phyloP scores from a whole-genome alignment of 2,888 invertebrate genomes.

The Frankliniella fusca region DNA sequence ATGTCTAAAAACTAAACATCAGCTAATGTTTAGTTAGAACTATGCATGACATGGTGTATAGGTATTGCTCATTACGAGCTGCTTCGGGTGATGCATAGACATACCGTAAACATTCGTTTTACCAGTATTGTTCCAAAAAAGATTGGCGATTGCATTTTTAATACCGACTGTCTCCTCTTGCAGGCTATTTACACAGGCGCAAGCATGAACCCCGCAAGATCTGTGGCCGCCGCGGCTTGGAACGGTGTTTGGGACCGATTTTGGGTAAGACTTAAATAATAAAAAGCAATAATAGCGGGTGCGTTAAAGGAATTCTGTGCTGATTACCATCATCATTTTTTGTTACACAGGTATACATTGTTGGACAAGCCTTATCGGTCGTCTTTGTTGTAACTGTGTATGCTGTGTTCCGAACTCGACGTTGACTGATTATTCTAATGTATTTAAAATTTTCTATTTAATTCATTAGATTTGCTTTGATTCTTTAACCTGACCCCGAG shows the following conservation, averaged over 20 bases:
- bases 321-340: neutral
- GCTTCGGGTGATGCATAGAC: too few relatives aligned
- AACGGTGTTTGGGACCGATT: constrained; percentile 61
- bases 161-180: constrained; percentile 37
- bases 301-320: neutral
- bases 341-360: constrained; percentile 58
- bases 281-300: too few relatives aligned
- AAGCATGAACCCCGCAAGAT: constrained; percentile 68
- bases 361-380: constrained; percentile 54
- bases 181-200: constrained; percentile 69
- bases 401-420: neutral
- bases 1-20: too few relatives aligned
- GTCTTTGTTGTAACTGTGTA: constrained; percentile 46
- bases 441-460: neutral
- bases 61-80: too few relatives aligned
- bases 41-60: too few relatives aligned
- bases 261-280: constrained; percentile 54
- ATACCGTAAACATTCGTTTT: too few relatives aligned
- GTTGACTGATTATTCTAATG: neutral
- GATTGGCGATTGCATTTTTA: constrained; percentile 5
- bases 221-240: constrained; percentile 68
- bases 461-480: neutral
- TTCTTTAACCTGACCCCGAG: too few relatives aligned
- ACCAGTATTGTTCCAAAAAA: constrained; percentile 5
- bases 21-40: too few relatives aligned